Evolutionary conservation across 2,888 invertebrate genomes (phyloP).

Genomic region (Antitype chi): DNA sequence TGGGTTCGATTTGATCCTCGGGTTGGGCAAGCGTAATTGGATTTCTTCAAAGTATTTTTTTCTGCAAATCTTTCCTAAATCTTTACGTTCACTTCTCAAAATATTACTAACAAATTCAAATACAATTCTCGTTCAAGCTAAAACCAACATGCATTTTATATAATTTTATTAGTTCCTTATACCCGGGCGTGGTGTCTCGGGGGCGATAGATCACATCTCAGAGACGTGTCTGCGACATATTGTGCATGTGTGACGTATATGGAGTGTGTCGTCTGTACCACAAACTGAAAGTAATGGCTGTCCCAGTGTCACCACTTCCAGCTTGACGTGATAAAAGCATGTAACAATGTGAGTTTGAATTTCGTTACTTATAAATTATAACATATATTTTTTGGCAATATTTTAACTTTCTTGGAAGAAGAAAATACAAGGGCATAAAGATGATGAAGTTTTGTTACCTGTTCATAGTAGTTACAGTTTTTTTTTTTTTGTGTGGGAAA

Average conservation of each 20-base stretch:
- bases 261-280: constrained; percentile 30
- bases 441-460: too few relatives aligned
- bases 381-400: background rate
- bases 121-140: background rate
- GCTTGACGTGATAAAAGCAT: constrained; percentile 43
- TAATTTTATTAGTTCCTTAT: constrained; percentile 29
- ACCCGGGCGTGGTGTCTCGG: constrained; percentile 15
- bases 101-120: background rate
- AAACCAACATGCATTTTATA: constrained; percentile 22
- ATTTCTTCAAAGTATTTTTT: too few relatives aligned
- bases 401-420: background rate
- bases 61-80: background rate
- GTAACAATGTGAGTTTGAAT: constrained; percentile 8
- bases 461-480: background rate
- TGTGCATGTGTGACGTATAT: constrained; percentile 47
- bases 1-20: background rate
- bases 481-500: too few relatives aligned
- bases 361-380: background rate
- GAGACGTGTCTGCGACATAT: constrained; percentile 34
- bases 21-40: background rate
- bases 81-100: background rate
- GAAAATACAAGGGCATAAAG: too few relatives aligned
- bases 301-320: constrained; percentile 17
- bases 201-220: constrained; percentile 46
- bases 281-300: constrained; percentile 51